Evolutionary conservation across 2,113 vertebrate species (phyloP).

Genomic region (Psittacula cyanocephala): DNA sequence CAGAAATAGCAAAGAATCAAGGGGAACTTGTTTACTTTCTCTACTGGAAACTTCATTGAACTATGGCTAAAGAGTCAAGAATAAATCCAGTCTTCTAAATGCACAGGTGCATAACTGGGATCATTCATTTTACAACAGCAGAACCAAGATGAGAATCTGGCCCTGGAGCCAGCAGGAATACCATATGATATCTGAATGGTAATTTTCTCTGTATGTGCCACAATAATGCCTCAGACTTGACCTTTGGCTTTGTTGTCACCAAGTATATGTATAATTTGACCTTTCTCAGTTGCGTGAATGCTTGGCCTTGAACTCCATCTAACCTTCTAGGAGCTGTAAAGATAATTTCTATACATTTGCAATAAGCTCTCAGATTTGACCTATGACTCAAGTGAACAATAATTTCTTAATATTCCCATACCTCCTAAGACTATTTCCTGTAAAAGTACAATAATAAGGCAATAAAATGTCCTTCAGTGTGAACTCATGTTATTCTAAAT

Average conservation of each 20-base stretch:
- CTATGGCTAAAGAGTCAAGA: not conserved
- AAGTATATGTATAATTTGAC: conserved; percentile 62
- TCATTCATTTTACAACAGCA: not conserved
- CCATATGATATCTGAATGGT: conserved; percentile 55
- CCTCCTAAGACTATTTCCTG: not conserved
- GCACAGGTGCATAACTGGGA: not conserved
- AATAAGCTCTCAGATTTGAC: conserved; percentile 50
- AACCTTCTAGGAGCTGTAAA: conserved; percentile 58
- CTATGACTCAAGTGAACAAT: conserved; percentile 58
- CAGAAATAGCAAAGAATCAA: not conserved
- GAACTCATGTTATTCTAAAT: conserved; percentile 55
- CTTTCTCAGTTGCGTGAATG: conserved; percentile 37
- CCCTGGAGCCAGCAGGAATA: not conserved
- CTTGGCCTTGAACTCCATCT: conserved; percentile 65
- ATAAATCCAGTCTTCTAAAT: not conserved
- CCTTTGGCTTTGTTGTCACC: conserved; percentile 66
- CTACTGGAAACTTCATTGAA: not conserved
- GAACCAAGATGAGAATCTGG: conserved; percentile 26
- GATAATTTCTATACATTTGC: conserved; percentile 53
- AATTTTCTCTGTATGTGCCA: conserved; percentile 59
- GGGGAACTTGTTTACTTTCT: not conserved
- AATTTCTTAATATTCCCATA: conserved; percentile 64
- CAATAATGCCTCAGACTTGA: conserved; percentile 54
- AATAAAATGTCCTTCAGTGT: conserved; percentile 50
- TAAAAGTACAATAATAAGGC: conserved; percentile 58